phyloP scores from a whole-genome alignment of 1,140 invertebrate species.

The Drosophila watanabei region DNA sequence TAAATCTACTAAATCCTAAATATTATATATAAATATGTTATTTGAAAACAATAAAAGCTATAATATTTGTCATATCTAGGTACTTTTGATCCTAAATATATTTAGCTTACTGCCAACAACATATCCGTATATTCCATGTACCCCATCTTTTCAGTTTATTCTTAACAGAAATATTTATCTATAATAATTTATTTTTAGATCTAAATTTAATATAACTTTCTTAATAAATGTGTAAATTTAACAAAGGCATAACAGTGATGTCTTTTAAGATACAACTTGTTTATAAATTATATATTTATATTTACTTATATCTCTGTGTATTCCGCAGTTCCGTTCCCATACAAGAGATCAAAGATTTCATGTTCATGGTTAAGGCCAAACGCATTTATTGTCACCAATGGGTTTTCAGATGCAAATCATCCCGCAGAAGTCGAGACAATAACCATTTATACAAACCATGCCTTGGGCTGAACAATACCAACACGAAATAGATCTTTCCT shows the following conservation, averaged over 20 bases:
- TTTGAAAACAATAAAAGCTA: too few relatives aligned
- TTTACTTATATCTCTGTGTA: conserved; percentile 4
- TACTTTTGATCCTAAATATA: too few relatives aligned
- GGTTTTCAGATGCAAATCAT: conserved; percentile 55
- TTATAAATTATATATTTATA: neutral
- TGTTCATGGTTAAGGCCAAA: conserved; percentile 59
- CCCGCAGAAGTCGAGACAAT: conserved; percentile 18
- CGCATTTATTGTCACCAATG: conserved; percentile 26
- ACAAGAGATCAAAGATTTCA: conserved; percentile 33
- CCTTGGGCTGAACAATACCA: conserved; percentile 36
- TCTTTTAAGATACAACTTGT: neutral
- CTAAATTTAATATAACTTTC: neutral
- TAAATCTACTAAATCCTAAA: too few relatives aligned
- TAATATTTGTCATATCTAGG: too few relatives aligned
- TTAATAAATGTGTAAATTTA: neutral
- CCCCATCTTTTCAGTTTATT: neutral
- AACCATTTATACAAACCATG: conserved; percentile 8
- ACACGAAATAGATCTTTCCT: conserved; percentile 36
- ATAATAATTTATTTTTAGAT: neutral
- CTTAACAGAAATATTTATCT: neutral
- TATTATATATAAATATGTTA: too few relatives aligned
- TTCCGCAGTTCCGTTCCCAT: conserved; percentile 26
- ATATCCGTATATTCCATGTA: too few relatives aligned
- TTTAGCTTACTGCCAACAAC: too few relatives aligned
- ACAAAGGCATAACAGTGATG: neutral